Evolutionary conservation across 2,888 invertebrate genomes (phyloP).

Genomic region (Lithophane ornitopus): DNA sequence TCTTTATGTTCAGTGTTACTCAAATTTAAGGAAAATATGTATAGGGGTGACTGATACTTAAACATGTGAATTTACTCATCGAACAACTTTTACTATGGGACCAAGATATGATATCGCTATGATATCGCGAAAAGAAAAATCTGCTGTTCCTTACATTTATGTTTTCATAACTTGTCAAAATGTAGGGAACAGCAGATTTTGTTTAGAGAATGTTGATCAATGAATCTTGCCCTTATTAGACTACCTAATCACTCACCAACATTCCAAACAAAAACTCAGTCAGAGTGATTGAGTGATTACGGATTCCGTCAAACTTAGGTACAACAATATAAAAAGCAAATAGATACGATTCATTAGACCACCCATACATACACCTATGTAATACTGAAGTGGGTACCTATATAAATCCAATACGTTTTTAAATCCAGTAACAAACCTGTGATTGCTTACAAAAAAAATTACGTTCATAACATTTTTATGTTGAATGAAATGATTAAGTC

Average conservation of each 20-base stretch:
- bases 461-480: background rate
- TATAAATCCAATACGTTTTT: background rate
- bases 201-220: background rate
- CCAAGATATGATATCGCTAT: no score
- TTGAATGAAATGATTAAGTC: conserved; percentile 19
- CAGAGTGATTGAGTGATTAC: conserved; percentile 28
- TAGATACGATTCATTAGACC: background rate
- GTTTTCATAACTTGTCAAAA: no score
- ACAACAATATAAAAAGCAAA: conserved; percentile 1
- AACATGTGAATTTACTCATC: no score
- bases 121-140: no score
- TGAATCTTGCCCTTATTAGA: background rate
- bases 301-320: background rate
- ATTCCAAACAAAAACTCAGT: conserved; percentile 10
- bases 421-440: background rate
- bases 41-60: no score
- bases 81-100: no score
- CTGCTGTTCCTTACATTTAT: no score
- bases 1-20: background rate
- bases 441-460: conserved; percentile 6
- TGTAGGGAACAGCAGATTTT: no score
- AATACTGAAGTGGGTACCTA: background rate
- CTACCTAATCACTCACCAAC: conserved; percentile 2
- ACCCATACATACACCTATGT: background rate
- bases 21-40: background rate